These are phyloP conservation scores for Junonia oenone DNA, from an alignment of 2,888 invertebrate species.

Conservation along the genomic window DNA sequence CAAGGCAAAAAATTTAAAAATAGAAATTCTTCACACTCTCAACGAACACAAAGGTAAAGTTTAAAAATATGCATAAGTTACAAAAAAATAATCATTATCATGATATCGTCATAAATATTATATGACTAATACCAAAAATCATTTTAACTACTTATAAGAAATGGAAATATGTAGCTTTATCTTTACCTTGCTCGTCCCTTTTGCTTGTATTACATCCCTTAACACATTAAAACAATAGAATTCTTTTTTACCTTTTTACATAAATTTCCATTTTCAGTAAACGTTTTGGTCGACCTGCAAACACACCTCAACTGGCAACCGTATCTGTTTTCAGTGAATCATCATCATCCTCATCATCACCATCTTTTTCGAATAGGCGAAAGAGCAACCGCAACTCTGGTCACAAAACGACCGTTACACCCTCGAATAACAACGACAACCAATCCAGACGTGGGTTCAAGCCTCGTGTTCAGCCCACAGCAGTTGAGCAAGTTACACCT, in stretches of 20 bases:
- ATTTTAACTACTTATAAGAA: neutral
- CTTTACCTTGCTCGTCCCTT: neutral
- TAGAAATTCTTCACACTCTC: slow-evolving; percentile 55
- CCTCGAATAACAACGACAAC: slow-evolving; percentile 59
- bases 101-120: neutral
- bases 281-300: slow-evolving; percentile 67
- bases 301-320: slow-evolving; percentile 81
- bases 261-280: slow-evolving; percentile 63
- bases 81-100: neutral
- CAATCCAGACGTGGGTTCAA: slow-evolving; percentile 83
- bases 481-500: slow-evolving; percentile 74
- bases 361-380: slow-evolving; percentile 76
- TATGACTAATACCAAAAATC: neutral
- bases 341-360: slow-evolving; percentile 65
- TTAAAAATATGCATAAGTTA: neutral
- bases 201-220: too few relatives aligned
- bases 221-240: too few relatives aligned
- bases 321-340: slow-evolving; percentile 84
- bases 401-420: slow-evolving; percentile 63
- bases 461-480: slow-evolving; percentile 80
- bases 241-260: too few relatives aligned
- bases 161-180: neutral
- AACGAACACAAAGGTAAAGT: slow-evolving; percentile 63
- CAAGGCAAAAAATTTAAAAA: slow-evolving; percentile 71
- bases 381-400: slow-evolving; percentile 66